Base-by-base conservation (phyloP, 2,113 vertebrate genomes). In the Trinectes maculatus region DNA sequence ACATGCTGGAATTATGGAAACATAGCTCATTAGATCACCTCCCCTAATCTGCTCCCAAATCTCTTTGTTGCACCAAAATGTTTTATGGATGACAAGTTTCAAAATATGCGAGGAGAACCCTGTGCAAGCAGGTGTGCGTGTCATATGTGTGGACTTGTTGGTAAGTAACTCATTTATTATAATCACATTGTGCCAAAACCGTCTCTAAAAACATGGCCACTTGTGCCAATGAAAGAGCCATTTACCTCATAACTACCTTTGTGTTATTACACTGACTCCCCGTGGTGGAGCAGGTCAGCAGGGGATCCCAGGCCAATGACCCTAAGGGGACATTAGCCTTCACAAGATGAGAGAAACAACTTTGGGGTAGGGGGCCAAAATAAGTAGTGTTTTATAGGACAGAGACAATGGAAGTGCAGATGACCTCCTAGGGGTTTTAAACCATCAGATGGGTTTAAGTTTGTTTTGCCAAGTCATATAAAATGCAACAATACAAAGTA, bases 281-380 rank as follows among this genome's bases (percentile, higher is more conserved):
- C 4, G 10, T 10, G 56, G 88, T 59, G 70, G 64, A 66, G 21
- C 37, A 6, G 62, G 33, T 48, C 79, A 66, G 78, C 82, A 58
- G 87, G 85, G 64, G 61, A 67, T 44, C 67, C 75, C 22, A 2
- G 37, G 62, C 82, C 61, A 60, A 9, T 67, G 63, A 79, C 82
- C 90, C 90, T 59, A 62, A 80, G 87, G 90, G 86, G 72, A 84
- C 76, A 67, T 61, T 44, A 58, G 58, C 43, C 74, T 74, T 59
- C 71, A 71, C 58, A 77, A 84, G 78, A 83, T 80, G 69, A 88
- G 63, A 80, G 67, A 79, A 89, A 87, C 70, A 84, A 85, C 82
- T 82, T 79, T 82, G 46, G 77, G 77, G 66, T 77, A 77, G 71
- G 71, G 71, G 83, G 78, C 57, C 49, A 63, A 64, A 87, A 81